Evolutionary conservation across 2,888 invertebrate genomes (phyloP).

Genomic region (Steinernema carpocapsae): DNA sequence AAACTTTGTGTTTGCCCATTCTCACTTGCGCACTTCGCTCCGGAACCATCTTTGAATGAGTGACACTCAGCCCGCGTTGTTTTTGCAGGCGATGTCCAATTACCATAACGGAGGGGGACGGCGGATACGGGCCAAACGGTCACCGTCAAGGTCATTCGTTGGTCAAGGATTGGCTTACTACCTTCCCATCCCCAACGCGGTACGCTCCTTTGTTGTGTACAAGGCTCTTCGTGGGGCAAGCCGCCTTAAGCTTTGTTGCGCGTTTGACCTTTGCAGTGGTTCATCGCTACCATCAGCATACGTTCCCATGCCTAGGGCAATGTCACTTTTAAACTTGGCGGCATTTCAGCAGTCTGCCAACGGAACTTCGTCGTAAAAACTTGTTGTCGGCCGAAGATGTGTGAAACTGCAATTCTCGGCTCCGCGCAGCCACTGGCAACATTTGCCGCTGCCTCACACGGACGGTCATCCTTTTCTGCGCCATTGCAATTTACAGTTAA

Average conservation of each 20-base stretch:
- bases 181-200: background rate
- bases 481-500: too few species aligned
- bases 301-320: constrained; percentile 7
- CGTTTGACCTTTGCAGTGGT: constrained; percentile 2
- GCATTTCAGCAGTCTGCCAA: constrained; percentile 3
- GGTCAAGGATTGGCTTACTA: background rate
- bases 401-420: background rate
- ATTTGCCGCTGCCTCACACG: too few species aligned
- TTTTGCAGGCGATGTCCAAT: background rate
- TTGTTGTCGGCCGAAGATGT: constrained; percentile 15
- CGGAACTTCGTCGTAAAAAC: constrained; percentile 11
- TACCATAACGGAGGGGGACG: background rate
- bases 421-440: background rate
- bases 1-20: constrained; percentile 9
- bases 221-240: constrained; percentile 1
- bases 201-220: constrained; percentile 1
- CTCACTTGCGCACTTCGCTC: background rate
- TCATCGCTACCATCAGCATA: background rate
- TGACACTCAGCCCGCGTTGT: background rate
- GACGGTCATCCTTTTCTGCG: too few species aligned
- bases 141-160: background rate
- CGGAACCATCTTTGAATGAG: background rate
- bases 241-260: constrained; percentile 2
- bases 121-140: background rate
- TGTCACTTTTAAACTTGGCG: background rate